Conservation (phyloP, 2,113 vertebrate species). For the Mesocricetus auratus region DNA sequence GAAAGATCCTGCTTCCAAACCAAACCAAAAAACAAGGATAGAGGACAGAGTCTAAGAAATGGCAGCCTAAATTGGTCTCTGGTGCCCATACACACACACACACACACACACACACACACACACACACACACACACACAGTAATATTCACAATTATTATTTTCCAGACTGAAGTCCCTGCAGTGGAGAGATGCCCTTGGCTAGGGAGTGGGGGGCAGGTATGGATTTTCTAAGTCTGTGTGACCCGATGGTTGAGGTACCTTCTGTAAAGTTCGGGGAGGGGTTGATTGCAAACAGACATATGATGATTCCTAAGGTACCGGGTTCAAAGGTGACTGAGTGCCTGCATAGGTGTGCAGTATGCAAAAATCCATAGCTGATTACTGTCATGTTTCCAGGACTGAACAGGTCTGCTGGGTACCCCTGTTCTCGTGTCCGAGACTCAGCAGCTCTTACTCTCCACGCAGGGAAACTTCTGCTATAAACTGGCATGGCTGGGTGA, state of each 20-base stretch:
- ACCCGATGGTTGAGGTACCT: background rate
- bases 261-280: background rate
- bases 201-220: rapidly evolving
- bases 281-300: background rate
- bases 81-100: too few species aligned
- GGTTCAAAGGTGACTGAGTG: background rate
- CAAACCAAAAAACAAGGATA: background rate
- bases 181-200: rapidly evolving
- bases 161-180: background rate
- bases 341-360: background rate
- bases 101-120: background rate
- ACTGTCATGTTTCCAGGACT: background rate
- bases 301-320: background rate
- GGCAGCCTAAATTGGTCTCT: background rate
- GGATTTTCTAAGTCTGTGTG: too few species aligned
- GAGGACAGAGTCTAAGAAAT: background rate
- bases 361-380: background rate
- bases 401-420: background rate
- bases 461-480: background rate
- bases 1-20: background rate
- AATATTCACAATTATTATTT: too few species aligned
- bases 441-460: background rate
- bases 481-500: too few species aligned
- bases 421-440: background rate
- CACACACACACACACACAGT: background rate